Conservation (phyloP, 2,888 invertebrate species). For the Nycteola revayana region DNA sequence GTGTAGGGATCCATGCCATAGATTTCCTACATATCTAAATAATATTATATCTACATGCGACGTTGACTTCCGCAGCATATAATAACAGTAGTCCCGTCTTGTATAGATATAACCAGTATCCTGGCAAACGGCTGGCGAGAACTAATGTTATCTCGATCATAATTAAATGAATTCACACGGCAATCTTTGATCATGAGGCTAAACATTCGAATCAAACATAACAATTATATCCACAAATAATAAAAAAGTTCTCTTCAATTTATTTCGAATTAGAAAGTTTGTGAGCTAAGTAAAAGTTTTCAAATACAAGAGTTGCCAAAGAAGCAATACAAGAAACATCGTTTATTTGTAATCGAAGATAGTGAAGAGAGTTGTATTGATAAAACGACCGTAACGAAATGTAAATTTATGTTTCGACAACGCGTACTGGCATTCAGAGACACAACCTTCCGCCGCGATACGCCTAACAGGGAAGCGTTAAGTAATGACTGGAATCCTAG, state of each 20-base stretch:
- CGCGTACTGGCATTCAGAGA: slow-evolving; percentile 31
- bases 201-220: slow-evolving; percentile 23
- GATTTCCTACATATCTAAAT: no score
- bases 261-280: slow-evolving; percentile 40
- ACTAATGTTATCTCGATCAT: slow-evolving; percentile 23
- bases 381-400: slow-evolving; percentile 40
- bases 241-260: slow-evolving; percentile 36
- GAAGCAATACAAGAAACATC: slow-evolving; percentile 23
- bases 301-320: slow-evolving; percentile 22
- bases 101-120: no score
- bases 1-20: no score
- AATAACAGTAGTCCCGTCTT: no score
- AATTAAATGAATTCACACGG: slow-evolving; percentile 23
- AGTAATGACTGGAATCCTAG: slow-evolving; percentile 26
- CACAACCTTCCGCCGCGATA: slow-evolving; percentile 27
- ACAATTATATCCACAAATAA: slow-evolving; percentile 36
- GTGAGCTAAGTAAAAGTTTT: slow-evolving; percentile 37
- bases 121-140: no score
- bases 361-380: slow-evolving; percentile 35
- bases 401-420: slow-evolving; percentile 40
- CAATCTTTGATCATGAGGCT: slow-evolving; percentile 15
- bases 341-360: slow-evolving; percentile 36
- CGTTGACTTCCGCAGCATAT: no score
- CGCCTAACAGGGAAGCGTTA: slow-evolving; percentile 40
- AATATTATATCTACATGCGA: no score